phyloP scores from a whole-genome alignment of 2,797 vertebrate species.

The Steatocranus sp. region DNA sequence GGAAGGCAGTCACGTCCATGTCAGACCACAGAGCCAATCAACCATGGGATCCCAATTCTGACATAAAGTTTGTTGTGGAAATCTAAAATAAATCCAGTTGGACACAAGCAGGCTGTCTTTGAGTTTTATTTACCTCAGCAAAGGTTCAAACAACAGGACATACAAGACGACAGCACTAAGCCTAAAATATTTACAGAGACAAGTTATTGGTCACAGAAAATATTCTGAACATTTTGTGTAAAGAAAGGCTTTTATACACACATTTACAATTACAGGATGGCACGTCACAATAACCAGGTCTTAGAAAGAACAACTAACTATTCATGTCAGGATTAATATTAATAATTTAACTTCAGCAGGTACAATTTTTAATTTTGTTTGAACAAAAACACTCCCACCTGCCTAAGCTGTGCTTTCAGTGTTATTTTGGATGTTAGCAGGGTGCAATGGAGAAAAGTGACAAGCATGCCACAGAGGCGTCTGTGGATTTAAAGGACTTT shows the following conservation, averaged over 20 bases:
- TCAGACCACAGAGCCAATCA: background rate
- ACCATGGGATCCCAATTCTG: background rate
- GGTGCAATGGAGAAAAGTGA: background rate
- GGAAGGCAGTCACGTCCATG: background rate
- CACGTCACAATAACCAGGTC: background rate
- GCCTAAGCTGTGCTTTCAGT: background rate
- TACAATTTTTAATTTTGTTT: background rate
- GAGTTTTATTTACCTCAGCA: background rate
- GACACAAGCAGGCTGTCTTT: background rate
- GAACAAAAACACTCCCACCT: background rate
- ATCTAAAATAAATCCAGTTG: background rate
- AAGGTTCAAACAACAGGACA: background rate
- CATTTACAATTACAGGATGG: background rate
- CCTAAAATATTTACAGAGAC: background rate
- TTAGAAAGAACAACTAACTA: background rate
- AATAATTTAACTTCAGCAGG: background rate
- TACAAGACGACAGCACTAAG: background rate
- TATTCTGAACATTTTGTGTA: background rate
- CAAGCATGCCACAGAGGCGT: background rate
- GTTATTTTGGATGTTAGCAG: background rate
- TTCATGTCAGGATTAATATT: background rate
- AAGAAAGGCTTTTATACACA: background rate
- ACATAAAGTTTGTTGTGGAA: background rate
- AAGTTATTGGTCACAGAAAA: background rate
- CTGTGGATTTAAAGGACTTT: background rate